Conservation (phyloP, 1,140 invertebrate species). For the Solenopsis invicta region DNA sequence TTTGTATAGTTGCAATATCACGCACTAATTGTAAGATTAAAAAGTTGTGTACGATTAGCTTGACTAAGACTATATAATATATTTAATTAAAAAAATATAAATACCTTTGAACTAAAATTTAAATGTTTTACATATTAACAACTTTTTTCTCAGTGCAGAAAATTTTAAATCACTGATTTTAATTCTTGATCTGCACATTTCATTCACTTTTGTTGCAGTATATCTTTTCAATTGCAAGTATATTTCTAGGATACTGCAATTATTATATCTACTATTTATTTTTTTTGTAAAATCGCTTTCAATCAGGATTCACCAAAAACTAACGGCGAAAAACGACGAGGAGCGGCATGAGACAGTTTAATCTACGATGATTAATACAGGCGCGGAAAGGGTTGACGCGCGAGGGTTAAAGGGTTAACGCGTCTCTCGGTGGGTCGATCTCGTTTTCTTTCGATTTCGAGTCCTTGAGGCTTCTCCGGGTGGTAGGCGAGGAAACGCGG, state of each 20-base stretch:
- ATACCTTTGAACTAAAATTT: too few relatives aligned
- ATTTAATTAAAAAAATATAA: too few relatives aligned
- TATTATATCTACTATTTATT: neutral
- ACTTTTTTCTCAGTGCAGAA: too few relatives aligned
- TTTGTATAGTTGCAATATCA: too few relatives aligned
- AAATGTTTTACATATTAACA: too few relatives aligned
- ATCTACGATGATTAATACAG: conserved; percentile 57
- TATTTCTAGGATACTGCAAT: neutral
- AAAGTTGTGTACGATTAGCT: too few relatives aligned
- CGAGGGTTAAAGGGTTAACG: conserved; percentile 77
- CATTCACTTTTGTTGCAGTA: neutral
- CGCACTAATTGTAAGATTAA: too few relatives aligned
- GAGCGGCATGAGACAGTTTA: conserved; percentile 38
- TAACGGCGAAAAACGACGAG: neutral
- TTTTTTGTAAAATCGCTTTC: neutral
- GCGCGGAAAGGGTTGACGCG: conserved; percentile 71
- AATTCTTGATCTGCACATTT: neutral
- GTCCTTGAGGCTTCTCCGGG: conserved; percentile 70
- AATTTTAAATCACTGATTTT: too few relatives aligned
- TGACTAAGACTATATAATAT: too few relatives aligned
- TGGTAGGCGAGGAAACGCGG: conserved; percentile 62
- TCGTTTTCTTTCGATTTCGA: conserved; percentile 55
- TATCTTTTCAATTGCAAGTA: neutral
- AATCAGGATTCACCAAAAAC: neutral
- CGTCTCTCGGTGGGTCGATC: conserved; percentile 65